Conservation (phyloP, 2,888 invertebrate genomes). For the Hyalella azteca region DNA sequence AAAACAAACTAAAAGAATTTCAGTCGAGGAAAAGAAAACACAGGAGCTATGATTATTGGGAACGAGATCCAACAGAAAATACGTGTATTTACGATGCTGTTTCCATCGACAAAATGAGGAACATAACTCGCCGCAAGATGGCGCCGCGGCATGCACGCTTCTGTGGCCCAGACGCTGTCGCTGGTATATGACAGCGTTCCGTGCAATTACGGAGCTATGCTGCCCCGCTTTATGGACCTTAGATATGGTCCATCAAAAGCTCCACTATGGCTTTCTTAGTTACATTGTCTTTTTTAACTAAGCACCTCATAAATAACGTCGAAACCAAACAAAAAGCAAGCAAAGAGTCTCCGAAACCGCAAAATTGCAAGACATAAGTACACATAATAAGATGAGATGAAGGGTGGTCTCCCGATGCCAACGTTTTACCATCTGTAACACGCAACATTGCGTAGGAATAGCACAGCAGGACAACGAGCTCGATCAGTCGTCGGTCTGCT, state of each 20-base stretch:
- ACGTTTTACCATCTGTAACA: not conserved
- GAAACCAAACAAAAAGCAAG: constrained; percentile 13
- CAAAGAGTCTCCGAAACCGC: constrained; percentile 20
- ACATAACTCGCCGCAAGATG: constrained; percentile 25
- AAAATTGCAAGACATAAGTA: constrained; percentile 36
- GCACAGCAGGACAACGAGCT: not conserved
- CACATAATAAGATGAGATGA: constrained; percentile 31
- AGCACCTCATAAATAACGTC: constrained; percentile 24
- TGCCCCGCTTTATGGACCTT: not conserved
- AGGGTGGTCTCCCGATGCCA: not conserved
- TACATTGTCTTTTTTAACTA: constrained; percentile 34
- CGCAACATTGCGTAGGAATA: constrained; percentile 10
- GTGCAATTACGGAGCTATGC: constrained; percentile 23
- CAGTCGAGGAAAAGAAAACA: too few relatives aligned
- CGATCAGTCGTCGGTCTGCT: not conserved
- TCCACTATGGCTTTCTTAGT: constrained; percentile 10
- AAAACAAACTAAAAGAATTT: too few relatives aligned
- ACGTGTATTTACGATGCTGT: too few relatives aligned
- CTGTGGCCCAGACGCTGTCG: not conserved
- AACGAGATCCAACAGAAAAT: too few relatives aligned
- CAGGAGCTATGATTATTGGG: too few relatives aligned
- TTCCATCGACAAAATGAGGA: not conserved
- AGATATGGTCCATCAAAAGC: constrained; percentile 21
- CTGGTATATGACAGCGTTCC: constrained; percentile 3
- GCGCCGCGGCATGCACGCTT: not conserved